Percentiles rank a stretch among this genome's conserved stretches.
Evolutionary conservation across 2,113 vertebrate species (phyloP).

Genomic region (Oplegnathus fasciatus): DNA sequence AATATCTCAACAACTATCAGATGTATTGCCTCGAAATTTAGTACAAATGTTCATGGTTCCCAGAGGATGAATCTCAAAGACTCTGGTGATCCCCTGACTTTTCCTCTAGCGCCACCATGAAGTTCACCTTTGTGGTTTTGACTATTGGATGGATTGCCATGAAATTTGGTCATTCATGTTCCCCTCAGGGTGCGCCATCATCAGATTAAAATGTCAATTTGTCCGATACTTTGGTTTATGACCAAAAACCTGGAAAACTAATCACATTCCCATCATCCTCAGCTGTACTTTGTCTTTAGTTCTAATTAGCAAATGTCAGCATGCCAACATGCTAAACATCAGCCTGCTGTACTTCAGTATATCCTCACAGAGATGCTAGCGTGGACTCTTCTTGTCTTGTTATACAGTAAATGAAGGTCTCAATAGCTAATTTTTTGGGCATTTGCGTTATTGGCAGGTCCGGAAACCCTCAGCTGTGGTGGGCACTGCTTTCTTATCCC

Average conservation of each 20-base stretch:
- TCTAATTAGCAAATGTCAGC: too few species aligned
- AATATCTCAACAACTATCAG: background rate
- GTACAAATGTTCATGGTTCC: background rate
- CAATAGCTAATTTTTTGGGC: background rate
- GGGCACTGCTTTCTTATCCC: background rate
- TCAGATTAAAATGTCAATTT: too few species aligned
- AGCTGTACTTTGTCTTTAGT: too few species aligned
- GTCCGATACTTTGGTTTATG: too few species aligned
- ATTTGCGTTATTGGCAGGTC: constrained; percentile 2
- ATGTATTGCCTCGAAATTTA: background rate
- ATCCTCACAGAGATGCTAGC: too few species aligned
- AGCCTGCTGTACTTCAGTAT: too few species aligned
- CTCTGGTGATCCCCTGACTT: background rate
- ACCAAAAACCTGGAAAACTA: too few species aligned
- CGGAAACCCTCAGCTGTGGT: background rate
- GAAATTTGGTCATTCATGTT: background rate
- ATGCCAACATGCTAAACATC: background rate
- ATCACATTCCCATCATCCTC: too few species aligned
- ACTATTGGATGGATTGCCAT: background rate
- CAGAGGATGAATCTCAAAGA: background rate
- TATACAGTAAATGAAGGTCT: too few species aligned
- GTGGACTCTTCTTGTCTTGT: too few species aligned
- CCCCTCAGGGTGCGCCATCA: background rate
- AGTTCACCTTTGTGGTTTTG: background rate
- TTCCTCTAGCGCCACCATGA: background rate